Evolutionary conservation across 1,140 invertebrate genomes (phyloP).

Genomic region (Drosophila persimilis): DNA sequence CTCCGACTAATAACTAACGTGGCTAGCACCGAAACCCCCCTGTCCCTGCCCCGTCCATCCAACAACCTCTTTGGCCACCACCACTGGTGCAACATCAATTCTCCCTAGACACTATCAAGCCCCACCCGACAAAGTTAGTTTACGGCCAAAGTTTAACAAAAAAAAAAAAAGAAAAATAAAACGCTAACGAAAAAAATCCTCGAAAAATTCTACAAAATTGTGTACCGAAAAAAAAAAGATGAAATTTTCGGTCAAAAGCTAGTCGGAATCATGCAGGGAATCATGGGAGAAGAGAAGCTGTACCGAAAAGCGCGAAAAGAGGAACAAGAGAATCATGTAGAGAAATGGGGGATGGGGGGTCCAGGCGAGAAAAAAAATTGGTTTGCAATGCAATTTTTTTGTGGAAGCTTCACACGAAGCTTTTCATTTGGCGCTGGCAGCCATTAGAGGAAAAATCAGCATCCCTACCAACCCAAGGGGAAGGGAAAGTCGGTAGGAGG

Average conservation of each 20-base stretch:
- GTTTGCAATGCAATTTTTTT: constrained; percentile 71
- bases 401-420: constrained; percentile 47
- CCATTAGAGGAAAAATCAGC: constrained; percentile 79
- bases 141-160: constrained; percentile 72
- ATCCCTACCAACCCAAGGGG: constrained; percentile 31
- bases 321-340: constrained; percentile 45
- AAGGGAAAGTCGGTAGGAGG: not conserved
- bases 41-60: not conserved
- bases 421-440: constrained; percentile 77
- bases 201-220: constrained; percentile 63
- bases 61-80: not conserved
- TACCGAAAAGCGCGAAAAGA: constrained; percentile 33
- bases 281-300: constrained; percentile 25
- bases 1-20: constrained; percentile 70
- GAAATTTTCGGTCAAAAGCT: constrained; percentile 68
- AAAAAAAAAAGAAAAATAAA: constrained; percentile 42
- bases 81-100: constrained; percentile 39
- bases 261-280: constrained; percentile 43
- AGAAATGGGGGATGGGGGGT: constrained; percentile 14
- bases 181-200: constrained; percentile 43
- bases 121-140: constrained; percentile 74
- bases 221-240: not conserved
- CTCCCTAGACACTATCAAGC: constrained; percentile 56
- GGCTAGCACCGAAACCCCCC: constrained; percentile 24
- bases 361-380: constrained; percentile 49